Base-by-base conservation (phyloP, 1,140 invertebrate species). In the Holotrichia oblita region DNA sequence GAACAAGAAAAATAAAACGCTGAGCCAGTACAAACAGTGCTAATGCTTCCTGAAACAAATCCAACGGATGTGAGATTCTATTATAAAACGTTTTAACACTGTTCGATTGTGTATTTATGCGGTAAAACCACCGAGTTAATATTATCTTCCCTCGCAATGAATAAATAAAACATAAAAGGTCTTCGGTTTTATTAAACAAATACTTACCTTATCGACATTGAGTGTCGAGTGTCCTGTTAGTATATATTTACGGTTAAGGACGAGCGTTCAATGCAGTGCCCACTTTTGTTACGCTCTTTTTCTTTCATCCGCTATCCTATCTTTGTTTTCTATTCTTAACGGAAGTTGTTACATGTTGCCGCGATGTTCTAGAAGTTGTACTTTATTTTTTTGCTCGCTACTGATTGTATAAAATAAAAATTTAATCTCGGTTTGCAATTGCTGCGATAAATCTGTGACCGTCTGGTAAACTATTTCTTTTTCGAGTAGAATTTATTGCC, bases 121-220 rank as follows among this genome's bases (percentile, higher is more conserved):
- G 27, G 27, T 34, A 34, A 34, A 34, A 34, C 27, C 27, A 4
- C 27, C 27, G 48, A 55, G 12, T 55, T 55, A 14, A 55, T 17
- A 17, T 17, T 17, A 17, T 55, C n/a, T 55, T 55, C 48, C 14
- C 48, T 55, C 48, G 2, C 48, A 17, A 6, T 55, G 48, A 55
- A 55, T 55, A 55, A 55, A 55, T 55, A 55, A 14, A 17, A 14
- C 48, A 55, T 55, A 17, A 17, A 55, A 55, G 48, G 48, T 17
- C 48, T 55, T 55, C 48, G 48, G n/a, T 55, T 55, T 55, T 55
- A 55, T 55, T 55, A 55, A 55, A 55, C 48, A 55, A 55, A 55
- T 55, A 55, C 48, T 55, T 7, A 17, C n/a, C n/a, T 17, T 14
- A 17, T 55, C n/a, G 48, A 17, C 48, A 17, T 55, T 55, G 17